These are phyloP conservation scores for Bellardia pandia DNA, from an alignment of 2,888 invertebrate genomes.

Conservation along the genomic window DNA sequence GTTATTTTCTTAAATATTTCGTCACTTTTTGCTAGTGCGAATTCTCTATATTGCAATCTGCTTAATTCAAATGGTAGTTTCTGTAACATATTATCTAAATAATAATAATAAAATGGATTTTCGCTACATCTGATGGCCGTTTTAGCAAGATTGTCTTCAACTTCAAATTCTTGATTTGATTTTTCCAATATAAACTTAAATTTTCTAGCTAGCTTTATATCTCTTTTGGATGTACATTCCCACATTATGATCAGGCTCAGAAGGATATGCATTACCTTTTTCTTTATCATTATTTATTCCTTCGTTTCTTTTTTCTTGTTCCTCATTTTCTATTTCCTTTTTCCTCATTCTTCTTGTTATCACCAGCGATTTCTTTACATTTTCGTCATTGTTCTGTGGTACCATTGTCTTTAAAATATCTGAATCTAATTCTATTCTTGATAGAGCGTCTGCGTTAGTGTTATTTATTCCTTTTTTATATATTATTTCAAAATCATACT, in stretches of 20 bases:
- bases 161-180: not conserved
- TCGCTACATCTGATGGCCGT: not conserved
- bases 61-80: not conserved
- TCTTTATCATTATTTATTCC: not conserved
- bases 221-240: slow-evolving; percentile 24
- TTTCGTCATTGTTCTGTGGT: not conserved
- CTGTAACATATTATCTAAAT: no score
- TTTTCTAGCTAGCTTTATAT: slow-evolving; percentile 16
- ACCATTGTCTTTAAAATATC: not conserved
- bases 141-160: not conserved
- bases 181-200: slow-evolving; percentile 22
- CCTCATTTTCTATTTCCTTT: not conserved
- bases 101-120: not conserved
- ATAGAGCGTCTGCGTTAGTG: slow-evolving; percentile 21
- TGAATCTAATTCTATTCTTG: slow-evolving; percentile 26
- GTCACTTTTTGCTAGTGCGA: slow-evolving; percentile 26
- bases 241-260: slow-evolving; percentile 16
- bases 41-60: not conserved
- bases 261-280: not conserved
- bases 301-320: not conserved
- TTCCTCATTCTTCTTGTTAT: not conserved
- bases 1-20: slow-evolving; percentile 12
- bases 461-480: slow-evolving; percentile 11
- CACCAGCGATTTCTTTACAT: not conserved
- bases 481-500: not conserved